Percentiles rank a stretch among this genome's conserved stretches.
Conservation (phyloP, 2,888 invertebrate genomes). For the Caenorhabditis sinica region DNA sequence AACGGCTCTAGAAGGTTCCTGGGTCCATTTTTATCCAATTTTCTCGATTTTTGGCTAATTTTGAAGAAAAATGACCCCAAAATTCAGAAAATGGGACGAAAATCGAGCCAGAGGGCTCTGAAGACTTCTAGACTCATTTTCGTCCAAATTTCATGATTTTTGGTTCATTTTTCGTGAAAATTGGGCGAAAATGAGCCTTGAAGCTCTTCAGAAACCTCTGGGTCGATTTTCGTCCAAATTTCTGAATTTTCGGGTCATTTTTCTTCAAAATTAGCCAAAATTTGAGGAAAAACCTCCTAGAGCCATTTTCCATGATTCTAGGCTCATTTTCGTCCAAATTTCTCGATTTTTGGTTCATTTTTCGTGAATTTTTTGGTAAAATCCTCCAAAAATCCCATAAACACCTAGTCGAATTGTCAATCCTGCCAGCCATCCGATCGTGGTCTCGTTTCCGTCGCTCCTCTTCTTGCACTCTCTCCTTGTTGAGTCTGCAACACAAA, state of each 20-base stretch:
- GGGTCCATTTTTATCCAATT: neutral
- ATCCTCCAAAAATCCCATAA: neutral
- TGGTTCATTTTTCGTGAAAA: no score
- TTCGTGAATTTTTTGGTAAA: neutral
- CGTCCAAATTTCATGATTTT: no score
- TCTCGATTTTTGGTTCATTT: neutral
- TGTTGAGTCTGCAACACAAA: conserved; percentile 31
- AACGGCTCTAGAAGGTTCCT: neutral
- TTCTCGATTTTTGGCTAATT: neutral
- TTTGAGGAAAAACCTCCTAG: neutral
- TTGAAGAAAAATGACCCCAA: neutral
- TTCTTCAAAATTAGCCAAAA: neutral
- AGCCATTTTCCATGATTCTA: neutral
- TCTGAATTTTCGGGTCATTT: no score
- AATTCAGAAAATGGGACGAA: no score
- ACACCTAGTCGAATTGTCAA: conserved; percentile 45
- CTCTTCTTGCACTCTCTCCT: conserved; percentile 63
- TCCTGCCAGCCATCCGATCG: conserved; percentile 60
- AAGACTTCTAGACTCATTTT: no score
- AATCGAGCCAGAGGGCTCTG: no score
- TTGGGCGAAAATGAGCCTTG: no score
- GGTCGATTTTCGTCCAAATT: no score
- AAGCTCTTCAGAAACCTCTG: no score
- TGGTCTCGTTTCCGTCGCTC: conserved; percentile 70
- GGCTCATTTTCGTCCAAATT: neutral